Conservation (phyloP, 1,140 invertebrate genomes). For the Archivesica marissinica region DNA sequence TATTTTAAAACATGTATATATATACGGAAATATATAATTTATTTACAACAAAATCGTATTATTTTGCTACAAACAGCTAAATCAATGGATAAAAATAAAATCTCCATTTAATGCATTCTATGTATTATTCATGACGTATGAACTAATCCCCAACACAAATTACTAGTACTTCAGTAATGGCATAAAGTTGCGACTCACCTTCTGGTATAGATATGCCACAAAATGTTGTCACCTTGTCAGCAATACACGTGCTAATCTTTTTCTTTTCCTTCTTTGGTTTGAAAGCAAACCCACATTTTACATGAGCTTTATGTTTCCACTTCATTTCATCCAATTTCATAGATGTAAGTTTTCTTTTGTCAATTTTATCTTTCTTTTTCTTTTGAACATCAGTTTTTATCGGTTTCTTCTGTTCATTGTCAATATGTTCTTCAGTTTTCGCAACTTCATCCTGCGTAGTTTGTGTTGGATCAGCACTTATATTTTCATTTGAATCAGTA, state of each 20-base stretch:
- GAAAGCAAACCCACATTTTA: constrained; percentile 58
- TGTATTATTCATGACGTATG: no score
- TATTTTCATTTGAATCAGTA: not conserved
- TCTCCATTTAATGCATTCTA: no score
- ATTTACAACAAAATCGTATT: no score
- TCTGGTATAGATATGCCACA: constrained; percentile 71
- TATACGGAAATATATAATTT: no score
- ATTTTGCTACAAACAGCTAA: no score
- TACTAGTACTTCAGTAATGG: no score
- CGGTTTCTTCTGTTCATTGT: not conserved
- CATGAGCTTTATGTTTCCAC: constrained; percentile 44
- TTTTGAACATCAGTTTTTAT: not conserved
- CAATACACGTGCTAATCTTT: constrained; percentile 1
- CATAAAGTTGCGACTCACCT: constrained; percentile 63
- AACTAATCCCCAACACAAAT: no score
- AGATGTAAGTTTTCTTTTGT: constrained; percentile 51
- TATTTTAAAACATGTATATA: no score
- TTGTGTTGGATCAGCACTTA: not conserved
- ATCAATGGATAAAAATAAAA: no score
- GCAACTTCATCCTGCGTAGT: not conserved
- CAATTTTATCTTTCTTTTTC: constrained; percentile 29
- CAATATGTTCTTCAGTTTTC: not conserved
- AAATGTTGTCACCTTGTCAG: constrained; percentile 67
- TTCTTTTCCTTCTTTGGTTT: constrained; percentile 48
- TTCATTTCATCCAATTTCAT: not conserved